phyloP scores from a whole-genome alignment of 2,113 vertebrate genomes.

The Malurus alboscapulatus region DNA sequence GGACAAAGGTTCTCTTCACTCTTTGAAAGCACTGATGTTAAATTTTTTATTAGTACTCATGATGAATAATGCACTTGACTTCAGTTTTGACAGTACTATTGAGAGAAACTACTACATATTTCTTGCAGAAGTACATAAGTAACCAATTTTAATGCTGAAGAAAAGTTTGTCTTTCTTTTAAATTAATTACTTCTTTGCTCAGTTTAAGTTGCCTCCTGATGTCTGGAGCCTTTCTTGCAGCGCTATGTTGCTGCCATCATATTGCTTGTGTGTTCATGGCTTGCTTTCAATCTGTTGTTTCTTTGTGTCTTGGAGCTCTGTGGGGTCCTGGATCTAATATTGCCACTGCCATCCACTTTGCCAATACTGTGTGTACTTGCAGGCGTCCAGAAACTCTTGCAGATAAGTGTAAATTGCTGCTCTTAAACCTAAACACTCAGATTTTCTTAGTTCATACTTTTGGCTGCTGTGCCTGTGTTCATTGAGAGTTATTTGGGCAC shows the following conservation, averaged over 20 bases:
- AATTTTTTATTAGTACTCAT: conserved; percentile 4
- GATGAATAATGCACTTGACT: neutral
- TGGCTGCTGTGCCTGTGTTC: neutral
- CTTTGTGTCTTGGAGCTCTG: neutral
- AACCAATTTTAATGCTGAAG: neutral
- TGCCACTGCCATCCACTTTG: neutral
- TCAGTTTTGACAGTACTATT: neutral
- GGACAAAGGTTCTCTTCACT: conserved; percentile 11
- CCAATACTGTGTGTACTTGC: neutral
- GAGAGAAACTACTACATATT: neutral
- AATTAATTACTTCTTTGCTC: neutral
- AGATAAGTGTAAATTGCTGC: neutral
- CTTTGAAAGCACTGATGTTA: neutral
- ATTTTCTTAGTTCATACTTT: neutral
- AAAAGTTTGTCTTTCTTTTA: neutral
- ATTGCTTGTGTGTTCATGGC: neutral
- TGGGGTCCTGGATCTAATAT: neutral
- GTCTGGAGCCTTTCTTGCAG: neutral
- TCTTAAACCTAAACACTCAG: neutral
- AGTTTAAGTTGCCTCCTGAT: neutral
- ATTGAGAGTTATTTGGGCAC: neutral
- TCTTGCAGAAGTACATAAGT: neutral
- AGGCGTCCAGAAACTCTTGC: neutral
- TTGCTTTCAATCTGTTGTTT: neutral
- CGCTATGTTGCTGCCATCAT: neutral